Evolutionary conservation across 2,113 vertebrate genomes (phyloP).

Genomic region (Grantiella picta): DNA sequence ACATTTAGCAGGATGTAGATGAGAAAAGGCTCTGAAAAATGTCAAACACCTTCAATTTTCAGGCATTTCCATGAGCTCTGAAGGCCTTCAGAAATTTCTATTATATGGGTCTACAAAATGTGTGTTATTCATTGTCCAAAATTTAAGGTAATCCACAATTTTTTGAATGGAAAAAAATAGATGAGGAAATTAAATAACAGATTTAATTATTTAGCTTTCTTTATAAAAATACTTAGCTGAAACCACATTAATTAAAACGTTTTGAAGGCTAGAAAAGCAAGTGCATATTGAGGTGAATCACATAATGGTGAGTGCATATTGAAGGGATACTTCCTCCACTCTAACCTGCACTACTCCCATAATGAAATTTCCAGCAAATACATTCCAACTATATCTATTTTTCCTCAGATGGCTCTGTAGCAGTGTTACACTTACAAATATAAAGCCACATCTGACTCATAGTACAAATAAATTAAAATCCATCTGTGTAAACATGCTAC

Average conservation of each 20-base stretch:
- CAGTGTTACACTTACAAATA: background rate
- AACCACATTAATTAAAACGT: background rate
- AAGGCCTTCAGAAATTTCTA: background rate
- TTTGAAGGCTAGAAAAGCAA: background rate
- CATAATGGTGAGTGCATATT: background rate
- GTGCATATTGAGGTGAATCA: background rate
- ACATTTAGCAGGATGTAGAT: background rate
- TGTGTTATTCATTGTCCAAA: background rate
- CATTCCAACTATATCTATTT: background rate
- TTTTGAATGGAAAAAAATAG: background rate
- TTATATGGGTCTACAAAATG: background rate
- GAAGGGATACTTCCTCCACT: background rate
- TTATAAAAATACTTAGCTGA: background rate
- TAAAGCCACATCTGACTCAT: background rate
- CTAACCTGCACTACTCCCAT: background rate
- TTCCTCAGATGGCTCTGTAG: background rate
- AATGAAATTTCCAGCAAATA: background rate
- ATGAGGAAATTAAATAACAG: background rate
- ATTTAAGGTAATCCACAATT: background rate
- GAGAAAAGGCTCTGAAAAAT: background rate
- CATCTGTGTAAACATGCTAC: background rate
- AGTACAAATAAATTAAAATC: background rate
- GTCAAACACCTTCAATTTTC: background rate
- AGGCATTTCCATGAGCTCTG: background rate
- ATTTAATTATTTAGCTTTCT: background rate